Percentiles rank a stretch among this genome's conserved stretches.
phyloP scores from a whole-genome alignment of 2,888 invertebrate genomes.

The Drosophila peninsularis region DNA sequence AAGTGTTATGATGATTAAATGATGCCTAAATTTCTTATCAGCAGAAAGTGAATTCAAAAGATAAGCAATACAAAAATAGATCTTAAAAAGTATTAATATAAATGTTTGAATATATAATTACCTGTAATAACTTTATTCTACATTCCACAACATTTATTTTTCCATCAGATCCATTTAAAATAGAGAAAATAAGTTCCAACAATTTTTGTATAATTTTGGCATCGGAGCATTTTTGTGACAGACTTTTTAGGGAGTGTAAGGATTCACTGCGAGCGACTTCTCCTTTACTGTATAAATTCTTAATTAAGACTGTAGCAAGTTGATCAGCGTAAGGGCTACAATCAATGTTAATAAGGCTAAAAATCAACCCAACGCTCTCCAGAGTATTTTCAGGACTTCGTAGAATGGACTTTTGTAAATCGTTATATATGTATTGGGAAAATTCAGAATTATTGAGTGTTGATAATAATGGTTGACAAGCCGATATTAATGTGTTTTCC shows the following conservation, averaged over 20 bases:
- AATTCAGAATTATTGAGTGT: conserved; percentile 89
- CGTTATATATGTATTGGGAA: conserved; percentile 90
- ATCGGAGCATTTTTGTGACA: conserved; percentile 90
- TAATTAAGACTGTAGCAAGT: conserved; percentile 92
- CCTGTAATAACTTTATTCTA: conserved; percentile 93
- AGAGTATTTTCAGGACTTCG: conserved; percentile 96
- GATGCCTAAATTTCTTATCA: too few species aligned
- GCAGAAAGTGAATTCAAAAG: too few species aligned
- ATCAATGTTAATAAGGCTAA: conserved; percentile 90
- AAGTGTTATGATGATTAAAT: too few species aligned
- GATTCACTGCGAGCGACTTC: conserved; percentile 91
- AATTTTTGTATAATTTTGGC: conserved; percentile 88
- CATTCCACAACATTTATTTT: conserved; percentile 95
- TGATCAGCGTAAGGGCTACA: conserved; percentile 91
- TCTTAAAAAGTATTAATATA: too few species aligned
- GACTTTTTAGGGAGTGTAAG: conserved; percentile 88
- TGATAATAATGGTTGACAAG: conserved; percentile 88
- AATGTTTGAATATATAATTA: conserved; percentile 81
- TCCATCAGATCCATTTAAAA: conserved; percentile 94
- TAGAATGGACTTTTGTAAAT: conserved; percentile 95
- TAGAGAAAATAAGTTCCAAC: conserved; percentile 89
- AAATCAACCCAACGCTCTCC: conserved; percentile 91
- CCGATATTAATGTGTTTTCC: conserved; percentile 88
- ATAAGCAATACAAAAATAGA: too few species aligned
- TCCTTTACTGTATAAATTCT: conserved; percentile 94